Evolutionary conservation across 2,113 vertebrate species (phyloP).

Genomic region (Nothoprocta pentlandii): DNA sequence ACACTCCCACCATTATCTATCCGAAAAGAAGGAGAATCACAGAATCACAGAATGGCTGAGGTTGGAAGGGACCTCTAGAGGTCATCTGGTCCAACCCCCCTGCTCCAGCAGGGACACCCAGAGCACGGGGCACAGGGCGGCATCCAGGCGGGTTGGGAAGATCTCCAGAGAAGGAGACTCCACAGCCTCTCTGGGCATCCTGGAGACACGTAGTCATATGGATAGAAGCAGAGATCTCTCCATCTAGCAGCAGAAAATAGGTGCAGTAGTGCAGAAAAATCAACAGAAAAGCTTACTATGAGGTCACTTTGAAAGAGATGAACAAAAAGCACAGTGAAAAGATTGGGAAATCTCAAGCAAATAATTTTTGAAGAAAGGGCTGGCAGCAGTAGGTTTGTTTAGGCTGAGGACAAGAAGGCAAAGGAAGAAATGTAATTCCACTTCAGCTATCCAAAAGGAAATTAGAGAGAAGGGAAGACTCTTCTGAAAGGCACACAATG

Average conservation of each 20-base stretch:
- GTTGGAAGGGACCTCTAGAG: no score
- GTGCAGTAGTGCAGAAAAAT: neutral
- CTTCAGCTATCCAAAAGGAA: neutral
- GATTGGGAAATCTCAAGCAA: neutral
- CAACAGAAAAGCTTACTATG: neutral
- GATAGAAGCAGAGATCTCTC: neutral
- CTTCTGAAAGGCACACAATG: no score
- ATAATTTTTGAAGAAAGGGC: neutral
- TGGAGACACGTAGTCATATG: neutral
- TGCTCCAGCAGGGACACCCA: no score
- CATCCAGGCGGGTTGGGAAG: no score
- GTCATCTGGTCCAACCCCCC: no score
- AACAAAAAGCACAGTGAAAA: neutral
- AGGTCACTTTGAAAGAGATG: neutral
- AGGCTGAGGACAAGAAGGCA: neutral
- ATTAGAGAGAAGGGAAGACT: no score
- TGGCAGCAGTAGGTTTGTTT: rapidly evolving
- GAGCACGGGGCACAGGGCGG: no score
- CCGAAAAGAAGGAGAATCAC: neutral
- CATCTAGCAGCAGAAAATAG: neutral
- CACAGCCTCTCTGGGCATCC: no score
- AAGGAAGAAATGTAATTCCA: neutral
- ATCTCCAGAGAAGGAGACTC: no score
- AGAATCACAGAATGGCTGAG: no score
- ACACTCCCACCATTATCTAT: neutral